These are phyloP conservation scores for Tetranychus truncatus DNA, from an alignment of 2,888 invertebrate genomes.

Conservation along the genomic window DNA sequence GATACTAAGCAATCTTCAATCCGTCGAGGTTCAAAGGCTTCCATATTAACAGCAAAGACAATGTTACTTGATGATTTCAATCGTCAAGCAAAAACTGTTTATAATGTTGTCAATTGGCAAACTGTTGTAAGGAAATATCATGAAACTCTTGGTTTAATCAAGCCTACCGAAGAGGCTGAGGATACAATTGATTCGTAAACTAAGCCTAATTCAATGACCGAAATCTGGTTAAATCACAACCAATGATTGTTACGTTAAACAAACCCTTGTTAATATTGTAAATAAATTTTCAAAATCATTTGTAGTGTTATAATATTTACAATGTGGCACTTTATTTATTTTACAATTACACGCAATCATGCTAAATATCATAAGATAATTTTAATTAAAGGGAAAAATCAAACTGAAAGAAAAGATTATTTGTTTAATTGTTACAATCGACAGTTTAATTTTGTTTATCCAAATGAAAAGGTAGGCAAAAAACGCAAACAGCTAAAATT, in stretches of 20 bases:
- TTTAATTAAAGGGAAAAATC: not conserved
- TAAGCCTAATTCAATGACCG: not conserved
- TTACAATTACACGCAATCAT: not conserved
- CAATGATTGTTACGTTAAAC: no score
- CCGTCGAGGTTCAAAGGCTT: not conserved
- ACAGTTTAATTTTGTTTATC: no score
- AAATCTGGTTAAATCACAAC: no score
- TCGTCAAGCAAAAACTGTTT: not conserved
- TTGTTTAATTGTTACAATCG: no score
- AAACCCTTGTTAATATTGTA: no score
- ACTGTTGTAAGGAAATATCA: constrained; percentile 66
- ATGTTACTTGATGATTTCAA: not conserved
- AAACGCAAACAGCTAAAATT: not conserved
- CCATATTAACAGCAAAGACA: not conserved
- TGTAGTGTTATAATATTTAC: not conserved
- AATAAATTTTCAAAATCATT: not conserved
- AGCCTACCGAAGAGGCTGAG: constrained; percentile 23
- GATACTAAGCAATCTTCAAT: not conserved
- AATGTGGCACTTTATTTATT: not conserved
- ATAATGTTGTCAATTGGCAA: constrained; percentile 64
- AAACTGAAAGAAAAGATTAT: no score
- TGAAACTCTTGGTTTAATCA: constrained; percentile 25
- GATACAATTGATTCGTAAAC: not conserved
- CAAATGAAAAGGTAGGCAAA: no score
- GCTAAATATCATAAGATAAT: not conserved